Conservation (phyloP, 2,888 invertebrate species). For the Dryadula phaetusa region DNA sequence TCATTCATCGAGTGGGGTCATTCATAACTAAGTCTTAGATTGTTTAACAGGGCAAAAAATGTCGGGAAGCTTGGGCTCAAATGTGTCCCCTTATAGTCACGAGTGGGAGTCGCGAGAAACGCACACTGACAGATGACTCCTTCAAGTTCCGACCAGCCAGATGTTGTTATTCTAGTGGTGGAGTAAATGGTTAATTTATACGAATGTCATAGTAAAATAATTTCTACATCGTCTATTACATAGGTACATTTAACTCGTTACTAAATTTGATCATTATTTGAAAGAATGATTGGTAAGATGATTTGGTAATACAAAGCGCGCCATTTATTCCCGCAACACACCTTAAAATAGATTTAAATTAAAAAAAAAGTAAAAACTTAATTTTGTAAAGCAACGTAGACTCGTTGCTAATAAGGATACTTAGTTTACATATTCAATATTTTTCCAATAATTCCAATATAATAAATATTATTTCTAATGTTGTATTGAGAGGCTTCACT, state of each 20-base stretch:
- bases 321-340: too few species aligned
- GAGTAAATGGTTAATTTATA: conserved; percentile 3
- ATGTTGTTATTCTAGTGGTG: conserved; percentile 55
- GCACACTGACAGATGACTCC: conserved; percentile 25
- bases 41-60: conserved; percentile 57
- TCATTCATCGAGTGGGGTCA: too few species aligned
- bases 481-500: background rate
- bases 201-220: background rate
- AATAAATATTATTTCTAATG: background rate
- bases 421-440: too few species aligned
- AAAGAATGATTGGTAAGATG: too few species aligned
- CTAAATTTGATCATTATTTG: too few species aligned
- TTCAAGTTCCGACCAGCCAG: conserved; percentile 64
- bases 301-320: too few species aligned
- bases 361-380: too few species aligned
- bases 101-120: conserved; percentile 57
- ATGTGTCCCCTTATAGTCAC: conserved; percentile 60
- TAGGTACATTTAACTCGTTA: background rate
- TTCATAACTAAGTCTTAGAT: conserved; percentile 38
- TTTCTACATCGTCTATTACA: too few species aligned
- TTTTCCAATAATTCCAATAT: too few species aligned
- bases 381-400: too few species aligned
- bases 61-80: conserved; percentile 57
- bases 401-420: too few species aligned
- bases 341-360: too few species aligned